These are phyloP conservation scores for Mantis religiosa DNA, from an alignment of 2,888 invertebrate species.

Conservation along the genomic window DNA sequence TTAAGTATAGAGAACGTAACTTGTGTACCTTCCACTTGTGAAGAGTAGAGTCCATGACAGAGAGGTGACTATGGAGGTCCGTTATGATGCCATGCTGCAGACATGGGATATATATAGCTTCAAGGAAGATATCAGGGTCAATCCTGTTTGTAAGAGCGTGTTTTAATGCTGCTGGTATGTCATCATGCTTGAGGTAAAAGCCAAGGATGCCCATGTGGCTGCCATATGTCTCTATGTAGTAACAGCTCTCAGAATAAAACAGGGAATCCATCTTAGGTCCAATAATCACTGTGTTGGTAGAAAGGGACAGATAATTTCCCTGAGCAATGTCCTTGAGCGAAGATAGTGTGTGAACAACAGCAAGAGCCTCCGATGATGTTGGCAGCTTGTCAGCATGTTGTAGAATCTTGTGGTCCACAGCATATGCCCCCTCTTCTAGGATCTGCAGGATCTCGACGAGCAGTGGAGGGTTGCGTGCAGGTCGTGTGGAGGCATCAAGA, in stretches of 20 bases:
- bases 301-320: constrained; percentile 15
- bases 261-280: constrained; percentile 47
- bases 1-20: no score
- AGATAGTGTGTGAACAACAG: constrained; percentile 44
- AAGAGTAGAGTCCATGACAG: constrained; percentile 60
- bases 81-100: constrained; percentile 61
- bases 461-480: constrained; percentile 25
- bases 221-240: constrained; percentile 77
- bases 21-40: constrained; percentile 59
- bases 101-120: constrained; percentile 65
- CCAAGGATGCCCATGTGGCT: constrained; percentile 67
- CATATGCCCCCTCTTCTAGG: constrained; percentile 24
- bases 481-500: constrained; percentile 40
- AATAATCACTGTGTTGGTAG: constrained; percentile 21
- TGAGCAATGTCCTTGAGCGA: constrained; percentile 45
- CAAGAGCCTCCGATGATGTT: neutral
- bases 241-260: constrained; percentile 73
- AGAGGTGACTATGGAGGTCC: constrained; percentile 60
- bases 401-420: neutral
- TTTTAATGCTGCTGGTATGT: constrained; percentile 62
- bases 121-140: constrained; percentile 66
- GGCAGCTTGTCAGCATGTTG: neutral
- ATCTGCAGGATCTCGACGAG: constrained; percentile 34
- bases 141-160: constrained; percentile 67
- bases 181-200: constrained; percentile 71